These are phyloP conservation scores for Papilio polytes DNA, from an alignment of 1,140 invertebrate genomes.

Conservation along the genomic window DNA sequence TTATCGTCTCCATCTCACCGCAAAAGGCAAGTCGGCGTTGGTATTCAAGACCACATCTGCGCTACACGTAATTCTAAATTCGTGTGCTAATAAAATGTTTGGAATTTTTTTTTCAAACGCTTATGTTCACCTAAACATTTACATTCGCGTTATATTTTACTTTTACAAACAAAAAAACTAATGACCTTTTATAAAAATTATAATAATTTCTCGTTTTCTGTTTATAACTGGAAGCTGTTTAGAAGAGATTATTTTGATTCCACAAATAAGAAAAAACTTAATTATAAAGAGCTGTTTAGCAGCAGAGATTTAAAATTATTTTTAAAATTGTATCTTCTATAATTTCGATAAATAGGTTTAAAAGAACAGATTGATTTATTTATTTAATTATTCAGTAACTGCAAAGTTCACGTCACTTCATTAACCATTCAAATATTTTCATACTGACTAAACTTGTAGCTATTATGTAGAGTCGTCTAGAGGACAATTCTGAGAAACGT, in stretches of 20 bases:
- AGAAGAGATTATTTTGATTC: neutral
- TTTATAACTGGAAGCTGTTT: slow-evolving; percentile 7
- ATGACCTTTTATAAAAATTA: slow-evolving; percentile 10
- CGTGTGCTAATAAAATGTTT: slow-evolving; percentile 36
- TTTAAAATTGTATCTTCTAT: too few species aligned
- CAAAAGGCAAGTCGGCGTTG: slow-evolving; percentile 31
- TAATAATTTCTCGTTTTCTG: neutral
- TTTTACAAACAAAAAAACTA: neutral
- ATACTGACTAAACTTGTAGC: slow-evolving; percentile 35
- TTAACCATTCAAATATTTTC: slow-evolving; percentile 29
- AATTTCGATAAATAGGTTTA: neutral
- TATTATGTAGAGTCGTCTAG: slow-evolving; percentile 35
- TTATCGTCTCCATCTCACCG: slow-evolving; percentile 37
- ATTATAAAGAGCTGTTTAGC: neutral
- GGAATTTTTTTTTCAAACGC: slow-evolving; percentile 30
- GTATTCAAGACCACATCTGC: slow-evolving; percentile 30
- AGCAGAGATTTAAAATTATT: too few species aligned
- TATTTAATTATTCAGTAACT: neutral
- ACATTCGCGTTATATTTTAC: neutral
- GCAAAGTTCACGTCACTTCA: slow-evolving; percentile 11
- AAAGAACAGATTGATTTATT: neutral
- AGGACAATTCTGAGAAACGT: slow-evolving; percentile 49
- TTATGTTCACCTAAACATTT: neutral
- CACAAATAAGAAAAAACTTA: neutral
- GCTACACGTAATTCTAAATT: slow-evolving; percentile 33